Evolutionary conservation across 2,888 invertebrate genomes (phyloP).

Genomic region (Cephus spinipes): DNA sequence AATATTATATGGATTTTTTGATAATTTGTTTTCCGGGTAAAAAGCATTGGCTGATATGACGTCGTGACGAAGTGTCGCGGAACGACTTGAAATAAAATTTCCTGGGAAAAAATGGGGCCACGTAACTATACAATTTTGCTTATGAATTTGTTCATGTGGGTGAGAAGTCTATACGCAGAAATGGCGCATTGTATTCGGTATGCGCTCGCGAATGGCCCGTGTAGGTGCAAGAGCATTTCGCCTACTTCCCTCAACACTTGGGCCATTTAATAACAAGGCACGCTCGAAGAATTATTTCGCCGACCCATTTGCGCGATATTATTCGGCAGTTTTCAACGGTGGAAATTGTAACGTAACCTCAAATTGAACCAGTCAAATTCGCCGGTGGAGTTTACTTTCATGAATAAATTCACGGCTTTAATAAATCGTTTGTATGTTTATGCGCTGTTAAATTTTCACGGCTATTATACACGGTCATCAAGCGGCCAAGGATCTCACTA

Average conservation of each 20-base stretch:
- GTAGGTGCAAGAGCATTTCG: not conserved
- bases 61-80: not conserved
- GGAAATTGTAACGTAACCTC: slow-evolving; percentile 10
- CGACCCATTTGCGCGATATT: slow-evolving; percentile 15
- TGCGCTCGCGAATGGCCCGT: not conserved
- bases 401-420: slow-evolving; percentile 18
- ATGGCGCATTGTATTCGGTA: not conserved
- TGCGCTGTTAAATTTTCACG: slow-evolving; percentile 5
- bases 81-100: not conserved
- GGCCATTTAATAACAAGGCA: slow-evolving; percentile 19
- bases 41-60: not conserved
- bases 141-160: not conserved
- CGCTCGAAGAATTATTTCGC: slow-evolving; percentile 12
- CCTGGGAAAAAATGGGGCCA: not conserved
- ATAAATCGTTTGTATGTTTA: slow-evolving; percentile 20
- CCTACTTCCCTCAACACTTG: not conserved
- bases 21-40: not conserved
- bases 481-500: not conserved
- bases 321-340: slow-evolving; percentile 11
- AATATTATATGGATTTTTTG: not conserved
- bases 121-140: not conserved
- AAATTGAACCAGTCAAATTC: slow-evolving; percentile 14
- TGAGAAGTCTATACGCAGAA: not conserved
- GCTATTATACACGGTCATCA: not conserved
- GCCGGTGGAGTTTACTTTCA: not conserved